Conservation (phyloP, 2,113 vertebrate genomes). For the Labeo rohita region DNA sequence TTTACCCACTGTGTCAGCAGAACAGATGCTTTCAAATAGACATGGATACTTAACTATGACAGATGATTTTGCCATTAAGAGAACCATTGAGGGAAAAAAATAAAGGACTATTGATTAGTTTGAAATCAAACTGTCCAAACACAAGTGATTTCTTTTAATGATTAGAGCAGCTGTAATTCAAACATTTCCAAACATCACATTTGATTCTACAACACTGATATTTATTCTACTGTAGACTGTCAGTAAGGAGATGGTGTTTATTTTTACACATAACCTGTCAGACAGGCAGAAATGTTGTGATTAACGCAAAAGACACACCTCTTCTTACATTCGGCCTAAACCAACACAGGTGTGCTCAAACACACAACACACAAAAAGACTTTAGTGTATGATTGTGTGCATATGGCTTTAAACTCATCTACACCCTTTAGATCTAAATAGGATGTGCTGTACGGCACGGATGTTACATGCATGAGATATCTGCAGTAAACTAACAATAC, state of each 20-base stretch:
- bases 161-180: background rate
- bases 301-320: background rate
- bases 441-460: slow-evolving; percentile 7
- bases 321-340: background rate
- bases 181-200: slow-evolving; percentile 1
- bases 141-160: slow-evolving; percentile 13
- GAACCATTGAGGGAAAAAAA: background rate
- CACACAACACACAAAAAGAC: background rate
- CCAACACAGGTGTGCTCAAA: slow-evolving; percentile 30
- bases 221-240: background rate
- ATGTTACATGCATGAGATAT: background rate
- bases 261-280: background rate
- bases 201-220: background rate
- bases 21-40: slow-evolving; percentile 15
- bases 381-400: background rate
- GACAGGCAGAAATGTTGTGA: background rate
- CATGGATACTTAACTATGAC: background rate
- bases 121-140: slow-evolving; percentile 22
- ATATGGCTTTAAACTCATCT: background rate
- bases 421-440: background rate
- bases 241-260: background rate
- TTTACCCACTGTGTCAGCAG: slow-evolving; percentile 7
- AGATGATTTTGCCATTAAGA: background rate
- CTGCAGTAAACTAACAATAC: background rate
- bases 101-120: background rate